Base-by-base conservation (phyloP, 2,113 vertebrate genomes). In the Larimichthys polyactis region DNA sequence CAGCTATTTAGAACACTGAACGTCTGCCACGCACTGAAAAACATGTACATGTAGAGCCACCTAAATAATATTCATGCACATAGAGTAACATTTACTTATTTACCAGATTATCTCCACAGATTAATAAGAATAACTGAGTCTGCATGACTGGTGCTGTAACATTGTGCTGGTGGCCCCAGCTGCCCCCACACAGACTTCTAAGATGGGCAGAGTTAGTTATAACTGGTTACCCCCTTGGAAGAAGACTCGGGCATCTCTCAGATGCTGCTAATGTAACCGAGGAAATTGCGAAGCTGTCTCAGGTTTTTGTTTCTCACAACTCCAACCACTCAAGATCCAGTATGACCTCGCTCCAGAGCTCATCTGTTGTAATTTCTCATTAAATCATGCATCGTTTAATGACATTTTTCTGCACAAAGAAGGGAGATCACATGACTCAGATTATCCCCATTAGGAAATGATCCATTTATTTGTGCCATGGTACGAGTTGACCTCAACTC, bases 221-320 rank as follows among this genome's bases (percentile, higher is more conserved):
- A 79, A 78, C 84, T 74, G 85, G 84, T 76, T 91, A 2, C 70
- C 66, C 66, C 49, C 84, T 90, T 85, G 65, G 49, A 80, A 60
- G 68, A 67, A 44, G 66, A 43, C 80, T 80, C 71, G 76, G 73
- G 54, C 58, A 88, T 87, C 85, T 83, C 63, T 79, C 67, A 79
- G 81, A 79, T 68, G 77, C 78, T 84, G 84, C 79, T 49, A 78
- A 36, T 15, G 16, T 27, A 36, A 79, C 78, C 72, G 79, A 85
- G 63, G 67, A 76, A 92, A 90, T 63, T 86, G 71, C 44, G n/a
- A 27, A 27, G 80, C 75, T 60, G 69, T 60, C 44, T 72, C 55
- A 11, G 62, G 29, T 75, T 86, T 78, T 75, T 63, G 57, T 88
- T 68, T 83, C 75, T 84, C 69, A 71, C 57, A 63, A 32, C 73